Base-by-base conservation (phyloP, 2,797 vertebrate genomes). In the Eurystomus glaucurus region DNA sequence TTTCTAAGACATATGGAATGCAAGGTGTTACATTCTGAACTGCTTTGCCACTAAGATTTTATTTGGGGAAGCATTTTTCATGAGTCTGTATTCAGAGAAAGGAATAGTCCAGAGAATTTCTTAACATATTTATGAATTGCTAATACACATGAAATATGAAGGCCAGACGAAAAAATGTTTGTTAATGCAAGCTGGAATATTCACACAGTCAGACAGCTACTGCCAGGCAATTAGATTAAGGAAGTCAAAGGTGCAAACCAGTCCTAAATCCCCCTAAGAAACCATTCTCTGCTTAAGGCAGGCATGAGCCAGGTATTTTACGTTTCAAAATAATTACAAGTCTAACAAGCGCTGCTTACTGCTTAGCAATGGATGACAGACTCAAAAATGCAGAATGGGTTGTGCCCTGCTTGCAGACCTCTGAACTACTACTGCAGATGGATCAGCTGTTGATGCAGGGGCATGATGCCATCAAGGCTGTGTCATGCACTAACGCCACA, bases 141-240 rank as follows among this genome's bases (percentile, higher is more conserved):
- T 94, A 90, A 95, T 81, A 75, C 52, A 33, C 35, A 74, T 85
- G 58, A 92, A 93, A 88, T 74, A 43, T 31, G 51, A 90, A 92
- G 41, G 46, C 31, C 41, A 74, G 55, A 51, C 2, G 5, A 45
- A 60, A 92, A 87, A 82, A 33, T n/a, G 60, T 62, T 91, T 91
- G 62, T 93, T 95, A 97, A 50, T 7, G 5, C 37, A 93, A 90
- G 35, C 43, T 85, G 70, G 39, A 95, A 89, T 92, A 82, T 65
- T 88, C 75, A 81, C 10, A 6, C 33, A 62, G 61, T 77, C 51
- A 93, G 75, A 48, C 18, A 90, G 23, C 57, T 91, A 85, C 66
- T 83, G 85, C 14, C 16, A 92, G 35, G 66, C 58, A 96, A 91
- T 88, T 92, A 81, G 54, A 85, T 66, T 71, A 75, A 75, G 50